Evolutionary conservation across 2,888 invertebrate genomes (phyloP), one percentile per base, ranked within the genome.

Genomic region (Protula sp.): DNA sequence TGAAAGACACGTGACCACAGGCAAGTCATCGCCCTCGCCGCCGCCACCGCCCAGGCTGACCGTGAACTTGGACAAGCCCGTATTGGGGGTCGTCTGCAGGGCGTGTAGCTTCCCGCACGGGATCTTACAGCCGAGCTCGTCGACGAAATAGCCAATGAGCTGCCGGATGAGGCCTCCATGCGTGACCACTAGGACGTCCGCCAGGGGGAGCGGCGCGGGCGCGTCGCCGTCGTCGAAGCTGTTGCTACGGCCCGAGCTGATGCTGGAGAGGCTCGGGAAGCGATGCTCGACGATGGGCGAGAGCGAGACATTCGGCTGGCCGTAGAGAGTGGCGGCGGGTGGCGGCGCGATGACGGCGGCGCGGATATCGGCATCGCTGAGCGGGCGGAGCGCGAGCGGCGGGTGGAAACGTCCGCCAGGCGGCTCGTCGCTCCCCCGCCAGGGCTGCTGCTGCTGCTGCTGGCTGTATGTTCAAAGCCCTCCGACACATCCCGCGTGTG

Each of bases 41-140:
- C 65, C 64, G 14, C 65, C 61, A 19, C 64, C 59, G 48, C 67
- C 67, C 1, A 76, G 51, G 22, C 70, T 72, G 38, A 78, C 72
- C 26, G 72, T 73, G 61, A 80, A 80, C 63, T 74, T 77, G 2
- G 79, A 79, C 29, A 81, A 64, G 57, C 78, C 79, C n/a, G 79
- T 77, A 64, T 81, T 81, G 14, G 79, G 79, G 60, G 76, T 74
- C n/a, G 77, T 71, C 48, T 73, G 70, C 47, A 74, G 65, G 1
- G 75, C 76, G 58, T 72, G 70, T 30, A 70, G 69, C 38, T 72
- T 73, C 9, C 76, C 74, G 24, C 50, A 5, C 2, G 77, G 74
- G 14, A 50, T 22, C 38, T 57, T 60, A 28, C 62, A 62, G 14
- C 48, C 47, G 5, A 59, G 48, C 4, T 51, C 56, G 2, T 62